Base-by-base conservation (phyloP, 2,888 invertebrate genomes). In the Drosophila fungiperda region DNA sequence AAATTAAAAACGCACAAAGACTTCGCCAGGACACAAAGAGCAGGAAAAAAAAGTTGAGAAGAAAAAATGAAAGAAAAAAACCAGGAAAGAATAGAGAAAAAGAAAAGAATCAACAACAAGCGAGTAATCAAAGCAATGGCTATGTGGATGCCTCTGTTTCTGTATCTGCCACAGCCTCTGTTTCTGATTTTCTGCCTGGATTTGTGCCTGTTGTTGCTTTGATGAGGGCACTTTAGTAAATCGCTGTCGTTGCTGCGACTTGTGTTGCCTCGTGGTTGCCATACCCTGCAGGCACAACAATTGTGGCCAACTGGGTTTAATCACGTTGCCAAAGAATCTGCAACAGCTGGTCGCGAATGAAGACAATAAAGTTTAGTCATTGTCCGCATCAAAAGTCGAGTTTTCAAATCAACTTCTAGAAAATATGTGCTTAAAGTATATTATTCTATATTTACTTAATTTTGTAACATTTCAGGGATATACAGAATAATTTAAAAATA, bases 221-320 rank as follows among this genome's bases (percentile, higher is more conserved):
- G 90, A 88, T 90, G 90, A 89, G 79, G 87, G 77, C 86, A 89
- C 85, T 88, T 88, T 76, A 71, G 62, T 82, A 86, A 90, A 86
- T 81, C 79, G 80, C 60, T 80, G 71, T 87, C 73, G 65, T 85
- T 82, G 68, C 33, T 54, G 55, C 35, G 32, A 32, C 36, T 33
- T 59, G 45, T 82, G 57, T 57, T 65, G 65, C 33, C 55, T 38
- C 33, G 48, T 68, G 48, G 38, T 55, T 35, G 38, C 9, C 3
- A 68, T 68, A 68, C 67, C 69, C 67, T 40, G 17, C 15, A 57
- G 15, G 1, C 23, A 42, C 5, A 11, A 26, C n/a, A 57, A 26
- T 3, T 54, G 12, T n/a, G 15, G 7, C n/a, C 8, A 12, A 8
- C 11, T n/a, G 11, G 45, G 32, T 23, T n/a, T 26, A 36, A 23